Base-by-base conservation (phyloP, 2,113 vertebrate genomes). In the Eulacestoma nigropectus region DNA sequence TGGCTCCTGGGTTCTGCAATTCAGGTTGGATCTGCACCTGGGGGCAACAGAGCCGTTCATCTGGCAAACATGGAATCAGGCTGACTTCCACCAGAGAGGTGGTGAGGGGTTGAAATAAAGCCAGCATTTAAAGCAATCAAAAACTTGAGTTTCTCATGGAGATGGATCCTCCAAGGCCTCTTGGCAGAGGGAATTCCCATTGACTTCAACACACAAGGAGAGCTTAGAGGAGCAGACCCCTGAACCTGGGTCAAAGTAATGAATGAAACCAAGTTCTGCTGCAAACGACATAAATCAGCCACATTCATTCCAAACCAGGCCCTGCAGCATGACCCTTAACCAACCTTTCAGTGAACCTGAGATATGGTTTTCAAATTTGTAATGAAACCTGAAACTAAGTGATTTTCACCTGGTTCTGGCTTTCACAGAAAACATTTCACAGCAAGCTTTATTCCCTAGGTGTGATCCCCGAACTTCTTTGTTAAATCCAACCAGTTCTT, bases 301-400 rank as follows among this genome's bases (percentile, higher is more conserved):
- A 57, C 92, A 75, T 95, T 97, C 96, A 94, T 97, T 96, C 93
- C 93, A 96, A 93, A 93, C 82, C 84, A 95, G 92, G 92, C 92
- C 83, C 88, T 92, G 92, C 80, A 94, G 80, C 90, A 87, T 87
- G 96, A 97, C 93, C 93, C 95, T 96, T 96, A 97, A 65, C 96
- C 89, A 97, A 90, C 95, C 96, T 96, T 96, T 95, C 90, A 95
- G 92, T 96, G 96, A 97, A 96, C 96, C 96, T 90, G 90, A 96
- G 93, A 96, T 94, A 97, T 92, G 96, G 93, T 96, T 96, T 97
- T 96, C 85, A 90, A 95, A 97, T 96, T 94, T 96, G 94, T 96
- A 96, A 96, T 94, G 95, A 97, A 96, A 97, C 90, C 90, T 95
- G 96, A 97, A 96, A 96, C 96, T 95, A 96, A 96, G 96, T 96